Percentiles rank a stretch among this genome's conserved stretches.
Conservation (phyloP, 2,113 vertebrate genomes). For the Heloderma charlesbogerti region DNA sequence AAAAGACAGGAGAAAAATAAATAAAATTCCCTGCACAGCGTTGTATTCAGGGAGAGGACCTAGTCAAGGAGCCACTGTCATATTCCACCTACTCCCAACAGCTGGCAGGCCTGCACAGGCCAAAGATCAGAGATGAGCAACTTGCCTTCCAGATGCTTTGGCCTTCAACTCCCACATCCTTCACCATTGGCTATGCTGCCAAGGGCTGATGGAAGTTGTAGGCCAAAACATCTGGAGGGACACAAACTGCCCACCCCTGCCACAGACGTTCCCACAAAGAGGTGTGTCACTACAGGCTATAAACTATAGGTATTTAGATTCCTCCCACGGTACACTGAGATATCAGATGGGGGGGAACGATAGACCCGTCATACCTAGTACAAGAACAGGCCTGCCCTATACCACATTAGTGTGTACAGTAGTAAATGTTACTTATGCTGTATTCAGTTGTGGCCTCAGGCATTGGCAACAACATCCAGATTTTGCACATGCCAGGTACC, state of each 20-base stretch:
- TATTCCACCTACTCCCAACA: too few relatives aligned
- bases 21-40: not conserved
- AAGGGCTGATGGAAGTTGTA: too few relatives aligned
- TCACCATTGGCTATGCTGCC: too few relatives aligned
- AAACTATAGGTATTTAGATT: not conserved
- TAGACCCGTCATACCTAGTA: fast-evolving
- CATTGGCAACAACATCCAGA: not conserved
- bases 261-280: not conserved
- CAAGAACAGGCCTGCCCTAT: not conserved
- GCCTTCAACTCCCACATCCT: too few relatives aligned
- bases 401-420: not conserved
- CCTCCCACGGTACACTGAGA: not conserved
- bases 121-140: too few relatives aligned
- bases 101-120: too few relatives aligned
- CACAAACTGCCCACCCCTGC: too few relatives aligned
- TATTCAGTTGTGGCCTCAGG: not conserved
- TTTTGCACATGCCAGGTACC: slow-evolving; percentile 31
- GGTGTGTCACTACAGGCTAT: too few relatives aligned
- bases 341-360: not conserved
- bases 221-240: too few relatives aligned
- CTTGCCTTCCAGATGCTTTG: too few relatives aligned
- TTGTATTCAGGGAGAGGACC: not conserved
- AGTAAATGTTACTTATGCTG: not conserved
- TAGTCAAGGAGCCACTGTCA: not conserved
- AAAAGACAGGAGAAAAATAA: too few relatives aligned